phyloP scores from a whole-genome alignment of 2,113 vertebrate species.

The Crotophaga sulcirostris region DNA sequence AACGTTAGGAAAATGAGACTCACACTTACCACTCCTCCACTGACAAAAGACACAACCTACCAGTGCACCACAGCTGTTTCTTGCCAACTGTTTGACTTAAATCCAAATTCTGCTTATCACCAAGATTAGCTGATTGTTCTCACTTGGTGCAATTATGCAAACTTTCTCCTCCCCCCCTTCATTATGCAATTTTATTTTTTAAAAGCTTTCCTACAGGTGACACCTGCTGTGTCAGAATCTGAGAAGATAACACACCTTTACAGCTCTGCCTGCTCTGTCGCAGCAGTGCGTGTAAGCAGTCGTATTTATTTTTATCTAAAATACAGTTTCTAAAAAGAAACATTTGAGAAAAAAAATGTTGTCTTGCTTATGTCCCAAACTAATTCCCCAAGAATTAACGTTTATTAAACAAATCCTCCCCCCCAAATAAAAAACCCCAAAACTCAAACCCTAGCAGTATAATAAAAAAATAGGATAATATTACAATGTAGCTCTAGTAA shows the following conservation, averaged over 20 bases:
- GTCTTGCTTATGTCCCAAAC: background rate
- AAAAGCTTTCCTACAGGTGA: background rate
- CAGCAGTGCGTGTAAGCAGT: background rate
- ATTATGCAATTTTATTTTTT: background rate
- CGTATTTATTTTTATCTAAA: background rate
- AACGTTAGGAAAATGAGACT: background rate
- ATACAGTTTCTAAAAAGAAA: background rate
- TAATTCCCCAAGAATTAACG: background rate
- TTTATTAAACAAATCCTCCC: background rate
- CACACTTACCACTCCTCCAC: background rate
- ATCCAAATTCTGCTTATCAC: background rate
- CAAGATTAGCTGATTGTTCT: background rate
- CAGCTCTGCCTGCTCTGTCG: background rate
- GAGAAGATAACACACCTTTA: background rate
- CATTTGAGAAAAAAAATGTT: background rate
- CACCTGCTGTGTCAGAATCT: background rate
- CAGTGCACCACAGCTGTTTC: rapidly evolving
- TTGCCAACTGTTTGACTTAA: background rate
- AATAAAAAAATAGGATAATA: background rate
- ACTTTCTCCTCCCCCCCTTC: background rate
- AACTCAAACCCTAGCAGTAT: no score
- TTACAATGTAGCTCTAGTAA: background rate
- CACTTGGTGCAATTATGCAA: background rate
- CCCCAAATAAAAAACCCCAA: background rate
- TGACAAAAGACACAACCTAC: background rate